Percentiles rank a stretch among this genome's conserved stretches.
These are phyloP conservation scores for Netelia virgata DNA, from an alignment of 2,888 invertebrate genomes.

Conservation along the genomic window DNA sequence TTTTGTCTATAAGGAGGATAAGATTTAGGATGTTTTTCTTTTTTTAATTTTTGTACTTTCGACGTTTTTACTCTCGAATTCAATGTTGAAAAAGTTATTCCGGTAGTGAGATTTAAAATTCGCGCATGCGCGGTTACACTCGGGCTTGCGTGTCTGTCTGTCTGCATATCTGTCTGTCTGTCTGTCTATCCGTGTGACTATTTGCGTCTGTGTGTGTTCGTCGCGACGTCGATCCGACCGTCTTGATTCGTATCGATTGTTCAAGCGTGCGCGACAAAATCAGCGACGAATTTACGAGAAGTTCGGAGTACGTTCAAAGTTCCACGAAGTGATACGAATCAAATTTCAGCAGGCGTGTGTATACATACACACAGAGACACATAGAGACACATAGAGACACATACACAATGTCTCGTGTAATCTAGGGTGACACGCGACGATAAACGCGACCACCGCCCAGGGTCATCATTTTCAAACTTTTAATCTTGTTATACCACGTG, in stretches of 20 bases:
- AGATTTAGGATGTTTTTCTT: too few species aligned
- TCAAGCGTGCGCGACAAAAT: background rate
- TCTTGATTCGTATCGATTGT: background rate
- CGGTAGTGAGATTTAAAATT: too few species aligned
- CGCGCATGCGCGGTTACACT: too few species aligned
- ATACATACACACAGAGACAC: constrained; percentile 7
- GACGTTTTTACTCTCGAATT: too few species aligned
- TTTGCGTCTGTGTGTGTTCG: too few species aligned
- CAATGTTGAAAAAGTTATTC: too few species aligned
- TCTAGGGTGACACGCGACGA: constrained; percentile 17
- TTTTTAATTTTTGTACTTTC: too few species aligned
- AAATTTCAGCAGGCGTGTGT: constrained; percentile 13
- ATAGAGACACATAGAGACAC: background rate
- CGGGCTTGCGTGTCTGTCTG: too few species aligned
- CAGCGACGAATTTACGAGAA: background rate
- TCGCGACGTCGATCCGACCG: too few species aligned
- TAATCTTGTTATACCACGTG: constrained; percentile 16
- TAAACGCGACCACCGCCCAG: constrained; percentile 20
- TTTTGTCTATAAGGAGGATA: too few species aligned
- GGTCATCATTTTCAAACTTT: constrained; percentile 27
- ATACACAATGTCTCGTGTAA: background rate
- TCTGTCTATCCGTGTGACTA: too few species aligned
- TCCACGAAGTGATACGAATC: constrained; percentile 11
- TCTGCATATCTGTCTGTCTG: too few species aligned
- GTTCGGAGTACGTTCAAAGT: background rate